Percentiles rank a stretch among this genome's conserved stretches.
phyloP scores from a whole-genome alignment of 2,797 vertebrate genomes.

The Enteromius unitaeniatus region DNA sequence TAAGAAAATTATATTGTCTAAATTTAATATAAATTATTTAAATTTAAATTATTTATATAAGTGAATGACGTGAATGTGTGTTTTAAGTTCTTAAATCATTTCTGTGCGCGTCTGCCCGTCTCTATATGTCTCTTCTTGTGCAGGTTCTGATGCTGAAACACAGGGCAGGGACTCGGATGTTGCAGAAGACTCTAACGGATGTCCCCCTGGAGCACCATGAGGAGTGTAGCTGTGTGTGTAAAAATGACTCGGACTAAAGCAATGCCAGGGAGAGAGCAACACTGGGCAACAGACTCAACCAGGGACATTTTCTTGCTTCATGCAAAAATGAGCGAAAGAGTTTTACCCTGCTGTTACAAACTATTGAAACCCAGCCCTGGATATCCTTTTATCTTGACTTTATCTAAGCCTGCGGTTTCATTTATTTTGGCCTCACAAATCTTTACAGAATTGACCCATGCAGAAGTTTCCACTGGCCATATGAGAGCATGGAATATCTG shows the following conservation, averaged over 20 bases:
- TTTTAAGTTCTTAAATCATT: not conserved
- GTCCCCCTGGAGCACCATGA: slow-evolving; percentile 96
- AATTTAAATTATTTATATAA: no score
- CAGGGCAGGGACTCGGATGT: slow-evolving; percentile 81
- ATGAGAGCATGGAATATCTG: slow-evolving; percentile 17
- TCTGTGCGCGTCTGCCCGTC: not conserved
- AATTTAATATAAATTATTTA: no score
- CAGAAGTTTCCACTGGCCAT: slow-evolving; percentile 25
- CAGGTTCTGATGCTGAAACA: slow-evolving; percentile 95
- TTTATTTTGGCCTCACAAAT: slow-evolving; percentile 33
- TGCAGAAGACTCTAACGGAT: slow-evolving; percentile 94
- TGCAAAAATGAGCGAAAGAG: slow-evolving; percentile 17
- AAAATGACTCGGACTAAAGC: slow-evolving; percentile 85
- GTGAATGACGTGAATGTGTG: not conserved
- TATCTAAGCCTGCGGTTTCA: slow-evolving; percentile 32
- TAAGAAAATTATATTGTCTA: no score
- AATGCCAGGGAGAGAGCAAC: slow-evolving; percentile 43
- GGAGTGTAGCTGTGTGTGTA: slow-evolving; percentile 93
- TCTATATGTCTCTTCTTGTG: slow-evolving; percentile 32
- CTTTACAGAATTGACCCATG: slow-evolving; percentile 21
- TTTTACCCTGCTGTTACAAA: slow-evolving; percentile 22
- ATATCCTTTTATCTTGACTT: slow-evolving; percentile 32
- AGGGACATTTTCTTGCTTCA: slow-evolving; percentile 48
- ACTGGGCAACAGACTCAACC: slow-evolving; percentile 5
- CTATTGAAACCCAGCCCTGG: slow-evolving; percentile 33